Base-by-base conservation (phyloP, 2,888 invertebrate genomes). In the Mesoligia furuncula region DNA sequence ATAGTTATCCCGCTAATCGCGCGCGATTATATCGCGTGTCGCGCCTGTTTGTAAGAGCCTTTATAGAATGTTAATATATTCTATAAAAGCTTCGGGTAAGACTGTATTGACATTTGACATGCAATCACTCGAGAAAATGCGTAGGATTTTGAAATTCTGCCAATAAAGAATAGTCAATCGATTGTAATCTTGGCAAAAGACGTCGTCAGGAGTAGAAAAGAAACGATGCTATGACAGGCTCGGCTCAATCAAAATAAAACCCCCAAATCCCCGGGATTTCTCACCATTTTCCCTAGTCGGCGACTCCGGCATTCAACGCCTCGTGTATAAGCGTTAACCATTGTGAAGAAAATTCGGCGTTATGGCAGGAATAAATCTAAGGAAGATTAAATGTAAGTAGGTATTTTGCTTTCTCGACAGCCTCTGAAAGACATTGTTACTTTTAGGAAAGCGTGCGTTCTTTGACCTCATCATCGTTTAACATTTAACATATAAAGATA, bases 151-250 rank as follows among this genome's bases (percentile, higher is more conserved):
- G 39, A 70, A 57, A 48, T 83, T 62, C 17, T 39, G 54, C 84
- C 79, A 79, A 79, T 79, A 80, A 70, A 45, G 61, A 48, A 66
- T 51, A 79, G 80, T 24, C 84, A 61, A 62, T 79, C 65, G 79
- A 69, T 61, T n/a, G 27, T 11, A 45, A 69, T 84, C 59, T 79
- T 70, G 27, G n/a, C 79, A 61, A 54, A 66, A 45, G 17, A n/a
- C 54, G 8, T 9, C 45, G 59, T 61, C 36, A 48, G 36, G 39
- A 70, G 39, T 61, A 79, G 20, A 61, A 83, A 66, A 68, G 31
- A 54, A 68, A 54, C 54, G 20, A 15, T 39, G 31, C 51, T 69
- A 27, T 54, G 73, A 85, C 57, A 45, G 64, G 45, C 39, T 45
- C 59, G 31, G 59, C 51, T 59, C 62, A 81, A 75, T 84, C 64